Evolutionary conservation across 1,140 invertebrate species (phyloP), one percentile per base, ranked within the genome.

Genomic region (Chymomyza costata): DNA sequence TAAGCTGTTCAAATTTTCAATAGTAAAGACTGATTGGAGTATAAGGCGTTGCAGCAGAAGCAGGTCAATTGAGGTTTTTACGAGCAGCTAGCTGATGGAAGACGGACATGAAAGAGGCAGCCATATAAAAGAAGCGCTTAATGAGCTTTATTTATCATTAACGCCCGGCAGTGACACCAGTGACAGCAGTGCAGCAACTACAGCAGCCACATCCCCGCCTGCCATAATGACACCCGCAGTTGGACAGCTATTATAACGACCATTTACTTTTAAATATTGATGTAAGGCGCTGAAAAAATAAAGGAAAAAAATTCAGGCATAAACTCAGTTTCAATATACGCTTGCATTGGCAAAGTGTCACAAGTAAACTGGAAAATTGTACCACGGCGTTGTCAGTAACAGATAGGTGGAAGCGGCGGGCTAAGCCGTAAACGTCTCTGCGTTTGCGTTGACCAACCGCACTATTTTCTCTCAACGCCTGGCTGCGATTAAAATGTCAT

Each of bases 401-500:
- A 52, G 21, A 45, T 16, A 28, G 41, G 43, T 52, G 15, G 15
- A 14, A 19, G 7, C 58, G 11, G 47, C 34, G 32, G 45, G 34
- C 46, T 39, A 19, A 25, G 21, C 21, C 21, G 8, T 8, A 34
- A 10, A 34, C 3, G 3, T 34, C 5, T 3, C 11, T n/a, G 8
- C 32, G 6, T 14, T 34, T 3, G 32, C 32, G n/a, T 34, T 34
- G 32, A 34, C 32, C 11, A 10, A 3, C 8, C 8, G 32, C 19
- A 37, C 5, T 28, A 37, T 52, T 34, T 46, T 54, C 51, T 32
- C 21, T 39, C 44, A 37, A 31, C 38, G n/a, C n/a, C 37, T 28
- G 35, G 28, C 46, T 60, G 52, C 62, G 70, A 74, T 82, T 78
- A 83, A 81, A 83, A 83, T 73, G 69, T 83, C 73, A 83, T 80